These are phyloP conservation scores for Falco punctatus DNA, from an alignment of 2,113 vertebrate genomes.

Conservation along the genomic window DNA sequence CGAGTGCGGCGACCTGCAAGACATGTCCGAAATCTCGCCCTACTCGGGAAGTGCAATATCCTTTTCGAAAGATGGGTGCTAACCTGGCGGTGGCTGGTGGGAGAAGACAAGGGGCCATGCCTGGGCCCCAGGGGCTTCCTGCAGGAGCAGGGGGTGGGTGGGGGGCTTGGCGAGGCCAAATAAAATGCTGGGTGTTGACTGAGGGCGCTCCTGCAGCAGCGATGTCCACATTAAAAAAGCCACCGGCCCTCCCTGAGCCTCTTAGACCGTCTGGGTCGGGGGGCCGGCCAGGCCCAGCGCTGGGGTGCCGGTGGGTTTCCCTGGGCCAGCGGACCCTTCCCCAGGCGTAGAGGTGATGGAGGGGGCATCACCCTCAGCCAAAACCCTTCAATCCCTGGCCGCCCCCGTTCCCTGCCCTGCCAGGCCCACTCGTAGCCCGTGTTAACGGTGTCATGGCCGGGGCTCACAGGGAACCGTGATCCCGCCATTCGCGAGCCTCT, in stretches of 20 bases:
- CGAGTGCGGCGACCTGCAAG: conserved; percentile 96
- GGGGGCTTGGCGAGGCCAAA: neutral
- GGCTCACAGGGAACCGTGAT: neutral
- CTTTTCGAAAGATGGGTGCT: conserved; percentile 74
- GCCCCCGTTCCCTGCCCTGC: neutral
- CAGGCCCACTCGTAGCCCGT: rapidly evolving
- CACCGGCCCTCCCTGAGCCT: neutral
- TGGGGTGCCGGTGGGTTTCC: neutral
- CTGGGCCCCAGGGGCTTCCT: neutral
- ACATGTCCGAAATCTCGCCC: conserved; percentile 96
- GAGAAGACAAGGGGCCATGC: neutral
- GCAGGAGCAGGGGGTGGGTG: neutral
- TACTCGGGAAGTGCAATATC: conserved; percentile 99
- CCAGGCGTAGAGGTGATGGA: neutral
- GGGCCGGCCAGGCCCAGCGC: neutral
- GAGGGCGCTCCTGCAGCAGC: neutral
- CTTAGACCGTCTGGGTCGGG: neutral
- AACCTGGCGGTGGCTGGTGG: neutral
- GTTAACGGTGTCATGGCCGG: neutral
- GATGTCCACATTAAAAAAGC: neutral
- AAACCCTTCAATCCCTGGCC: rapidly evolving
- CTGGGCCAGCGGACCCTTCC: neutral
- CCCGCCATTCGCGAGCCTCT: neutral
- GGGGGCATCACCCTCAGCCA: neutral
- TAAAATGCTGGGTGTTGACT: neutral